Conservation (phyloP, 2,888 invertebrate genomes). For the Acrocyrtus sp. region DNA sequence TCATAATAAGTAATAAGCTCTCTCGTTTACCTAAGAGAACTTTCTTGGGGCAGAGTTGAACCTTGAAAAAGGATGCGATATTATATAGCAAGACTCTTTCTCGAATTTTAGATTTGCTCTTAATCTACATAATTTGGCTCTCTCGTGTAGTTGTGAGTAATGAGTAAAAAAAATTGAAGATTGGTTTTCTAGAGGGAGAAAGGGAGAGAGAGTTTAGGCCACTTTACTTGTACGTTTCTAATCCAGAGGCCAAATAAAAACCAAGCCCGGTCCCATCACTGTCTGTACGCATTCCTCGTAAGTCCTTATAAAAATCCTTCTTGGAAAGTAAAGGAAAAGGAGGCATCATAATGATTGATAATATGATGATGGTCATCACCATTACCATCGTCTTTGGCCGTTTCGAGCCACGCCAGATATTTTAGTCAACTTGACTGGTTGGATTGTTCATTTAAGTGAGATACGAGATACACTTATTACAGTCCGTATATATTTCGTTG, state of each 20-base stretch:
- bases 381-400: constrained; percentile 16
- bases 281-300: too few relatives aligned
- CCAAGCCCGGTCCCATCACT: constrained; percentile 6
- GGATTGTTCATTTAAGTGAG: neutral
- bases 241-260: constrained; percentile 31
- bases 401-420: constrained; percentile 19
- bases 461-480: neutral
- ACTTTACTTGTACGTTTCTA: constrained; percentile 30
- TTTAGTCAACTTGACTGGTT: too few relatives aligned
- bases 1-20: constrained; percentile 22
- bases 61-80: constrained; percentile 27
- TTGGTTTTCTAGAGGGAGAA: constrained; percentile 29
- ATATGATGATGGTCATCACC: constrained; percentile 47
- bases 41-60: constrained; percentile 33
- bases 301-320: constrained; percentile 16
- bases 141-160: constrained; percentile 12
- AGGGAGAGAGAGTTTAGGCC: constrained; percentile 24
- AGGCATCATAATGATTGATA: constrained; percentile 40
- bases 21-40: constrained; percentile 24
- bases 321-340: constrained; percentile 10
- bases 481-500: constrained; percentile 17
- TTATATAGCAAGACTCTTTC: too few relatives aligned
- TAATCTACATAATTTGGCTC: too few relatives aligned
- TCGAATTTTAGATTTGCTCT: too few relatives aligned
- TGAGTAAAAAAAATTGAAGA: too few relatives aligned